phyloP scores from a whole-genome alignment of 2,888 invertebrate species.

The Pollenia angustigena region DNA sequence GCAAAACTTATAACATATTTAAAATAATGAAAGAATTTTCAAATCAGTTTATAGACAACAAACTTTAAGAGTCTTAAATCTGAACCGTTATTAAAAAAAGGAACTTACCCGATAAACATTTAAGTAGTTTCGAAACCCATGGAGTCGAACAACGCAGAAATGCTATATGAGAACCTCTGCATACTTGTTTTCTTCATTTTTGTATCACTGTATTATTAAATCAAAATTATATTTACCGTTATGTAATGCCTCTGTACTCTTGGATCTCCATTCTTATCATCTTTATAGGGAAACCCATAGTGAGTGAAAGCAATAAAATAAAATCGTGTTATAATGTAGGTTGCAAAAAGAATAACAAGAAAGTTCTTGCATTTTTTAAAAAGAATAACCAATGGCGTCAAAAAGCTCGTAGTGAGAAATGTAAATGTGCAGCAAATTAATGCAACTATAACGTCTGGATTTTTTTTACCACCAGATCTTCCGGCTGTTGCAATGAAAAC shows the following conservation, averaged over 20 bases:
- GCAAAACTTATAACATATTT: no score
- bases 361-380: conserved; percentile 78
- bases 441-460: conserved; percentile 85
- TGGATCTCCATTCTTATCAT: conserved; percentile 81
- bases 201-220: not conserved
- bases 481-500: conserved; percentile 84
- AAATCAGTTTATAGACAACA: no score
- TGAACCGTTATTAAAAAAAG: no score
- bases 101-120: no score
- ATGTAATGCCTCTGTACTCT: conserved; percentile 85
- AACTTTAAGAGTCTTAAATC: no score
- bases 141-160: no score
- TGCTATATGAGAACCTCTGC: no score
- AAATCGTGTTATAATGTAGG: conserved; percentile 78
- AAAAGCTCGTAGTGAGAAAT: conserved; percentile 82
- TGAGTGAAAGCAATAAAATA: conserved; percentile 81
- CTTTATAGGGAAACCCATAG: conserved; percentile 86
- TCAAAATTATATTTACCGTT: conserved; percentile 82
- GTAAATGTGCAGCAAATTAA: conserved; percentile 82
- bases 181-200: no score
- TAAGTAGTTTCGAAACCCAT: no score
- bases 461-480: conserved; percentile 84
- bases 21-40: no score
- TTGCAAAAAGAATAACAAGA: conserved; percentile 76
- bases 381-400: conserved; percentile 80